Base-by-base conservation (phyloP, 1,140 invertebrate species). In the Anastrepha obliqua region DNA sequence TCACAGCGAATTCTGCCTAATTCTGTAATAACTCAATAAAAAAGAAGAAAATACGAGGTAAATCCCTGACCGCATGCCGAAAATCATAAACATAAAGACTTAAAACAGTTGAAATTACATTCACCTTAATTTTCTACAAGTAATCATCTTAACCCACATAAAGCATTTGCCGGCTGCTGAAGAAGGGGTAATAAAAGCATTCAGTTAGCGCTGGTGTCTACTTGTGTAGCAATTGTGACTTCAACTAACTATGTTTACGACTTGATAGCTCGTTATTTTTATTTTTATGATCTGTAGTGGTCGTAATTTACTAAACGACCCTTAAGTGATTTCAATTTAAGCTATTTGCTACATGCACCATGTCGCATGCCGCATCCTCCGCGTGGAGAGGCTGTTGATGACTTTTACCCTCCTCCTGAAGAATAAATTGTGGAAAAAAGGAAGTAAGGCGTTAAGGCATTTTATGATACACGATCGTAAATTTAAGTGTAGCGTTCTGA, bases 221-320 rank as follows among this genome's bases (percentile, higher is more conserved):
- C 5, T 55, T 9, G 9, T 7, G 5, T 0, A 55, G 51, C 51
- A 55, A 9, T 62, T 62, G 17, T n/a, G 15, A n/a, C 15, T 62
- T 62, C 13, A 15, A 62, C 3, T 62, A 62, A 62, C 60, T 62
- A 62, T 13, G 11, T 78, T 78, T 78, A 78, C 70, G 70, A 78
- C 70, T 78, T 78, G 39, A 42, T 78, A 78, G 70, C 17, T 78
- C 70, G 70, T 78, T 78, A 78, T 51, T 78, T 78, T 39, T 29
- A 62, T 13, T 62, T 62, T 62, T 62, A 62, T 15, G 11, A n/a
- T 62, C 60, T 62, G 60, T 13, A 78, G 70, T 78, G 70, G 70
- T 78, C 70, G 17, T 78, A 78, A 78, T 15, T 39, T 39, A 78
- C 9, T 29, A 51, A 78, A 78, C 70, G 70, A 78, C 29, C 29